Conservation (phyloP, 1,140 invertebrate genomes). For the Holotrichia oblita region DNA sequence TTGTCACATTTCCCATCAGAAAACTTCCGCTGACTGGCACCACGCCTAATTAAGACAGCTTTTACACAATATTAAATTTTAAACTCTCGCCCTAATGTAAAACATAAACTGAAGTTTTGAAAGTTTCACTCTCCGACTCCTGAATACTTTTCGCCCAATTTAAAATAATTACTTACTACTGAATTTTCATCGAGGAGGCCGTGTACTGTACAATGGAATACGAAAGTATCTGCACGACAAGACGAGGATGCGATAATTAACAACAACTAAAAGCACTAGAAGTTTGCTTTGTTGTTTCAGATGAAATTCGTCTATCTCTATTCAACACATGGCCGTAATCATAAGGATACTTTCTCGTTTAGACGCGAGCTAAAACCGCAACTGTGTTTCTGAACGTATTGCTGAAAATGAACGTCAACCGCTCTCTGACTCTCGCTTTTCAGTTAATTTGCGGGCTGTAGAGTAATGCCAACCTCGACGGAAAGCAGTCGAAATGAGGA, state of each 20-base stretch:
- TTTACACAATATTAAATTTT: conserved; percentile 10
- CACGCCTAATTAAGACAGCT: conserved; percentile 3
- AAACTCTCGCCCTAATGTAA: neutral
- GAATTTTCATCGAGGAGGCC: neutral
- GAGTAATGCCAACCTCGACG: conserved; percentile 22
- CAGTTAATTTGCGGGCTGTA: conserved; percentile 16
- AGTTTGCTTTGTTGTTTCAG: conserved; percentile 4
- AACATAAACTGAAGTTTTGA: neutral
- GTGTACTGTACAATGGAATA: neutral
- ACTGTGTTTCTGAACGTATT: conserved; percentile 8
- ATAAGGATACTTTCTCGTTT: neutral
- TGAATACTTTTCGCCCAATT: conserved; percentile 2
- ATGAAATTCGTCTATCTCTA: neutral
- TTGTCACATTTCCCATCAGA: neutral
- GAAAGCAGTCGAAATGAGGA: conserved; percentile 19
- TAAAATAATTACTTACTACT: conserved; percentile 4
- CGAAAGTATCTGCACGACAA: neutral
- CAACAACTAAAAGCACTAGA: neutral
- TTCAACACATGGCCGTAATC: neutral
- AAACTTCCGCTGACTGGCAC: neutral
- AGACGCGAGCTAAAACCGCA: neutral
- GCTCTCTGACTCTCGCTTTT: conserved; percentile 8
- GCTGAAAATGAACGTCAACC: conserved; percentile 22
- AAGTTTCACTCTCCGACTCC: neutral
- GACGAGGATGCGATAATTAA: neutral